Conservation (phyloP, 2,797 vertebrate genomes). For the Toxotes lorentzi region DNA sequence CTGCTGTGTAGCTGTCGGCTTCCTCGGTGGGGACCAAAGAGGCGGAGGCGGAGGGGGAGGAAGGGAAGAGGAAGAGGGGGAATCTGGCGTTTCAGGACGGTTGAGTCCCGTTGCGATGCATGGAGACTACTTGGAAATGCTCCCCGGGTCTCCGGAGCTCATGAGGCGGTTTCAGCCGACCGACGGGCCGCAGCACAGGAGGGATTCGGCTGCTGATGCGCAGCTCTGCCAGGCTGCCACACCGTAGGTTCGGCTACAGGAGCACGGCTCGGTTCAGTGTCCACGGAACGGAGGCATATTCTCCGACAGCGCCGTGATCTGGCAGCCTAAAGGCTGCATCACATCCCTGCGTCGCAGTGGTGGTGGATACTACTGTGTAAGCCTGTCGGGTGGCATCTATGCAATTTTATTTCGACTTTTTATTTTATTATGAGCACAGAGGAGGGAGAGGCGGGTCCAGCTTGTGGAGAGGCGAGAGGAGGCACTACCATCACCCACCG, state of each 20-base stretch:
- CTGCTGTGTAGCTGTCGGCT: background rate
- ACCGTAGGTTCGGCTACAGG: slow-evolving; percentile 34
- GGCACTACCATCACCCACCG: slow-evolving; percentile 57
- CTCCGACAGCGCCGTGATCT: slow-evolving; percentile 36
- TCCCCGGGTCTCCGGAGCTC: slow-evolving; percentile 62
- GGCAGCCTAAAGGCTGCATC: slow-evolving; percentile 24
- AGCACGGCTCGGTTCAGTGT: slow-evolving; percentile 18
- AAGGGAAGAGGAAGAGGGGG: slow-evolving; percentile 3
- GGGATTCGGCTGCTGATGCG: slow-evolving; percentile 41
- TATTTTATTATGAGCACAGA: slow-evolving; percentile 76
- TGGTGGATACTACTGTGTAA: slow-evolving; percentile 3
- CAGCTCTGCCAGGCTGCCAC: slow-evolving; percentile 23
- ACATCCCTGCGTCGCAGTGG: slow-evolving; percentile 10
- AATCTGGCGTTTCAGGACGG: slow-evolving; percentile 39
- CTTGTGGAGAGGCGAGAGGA: slow-evolving; percentile 56
- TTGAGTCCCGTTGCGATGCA: slow-evolving; percentile 58
- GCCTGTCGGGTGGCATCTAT: slow-evolving; percentile 50
- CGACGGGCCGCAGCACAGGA: slow-evolving; percentile 43
- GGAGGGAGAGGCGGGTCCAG: slow-evolving; percentile 72
- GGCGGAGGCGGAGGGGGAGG: slow-evolving; percentile 47
- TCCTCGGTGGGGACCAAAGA: slow-evolving; percentile 52
- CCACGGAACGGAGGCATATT: slow-evolving; percentile 34
- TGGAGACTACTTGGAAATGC: slow-evolving; percentile 62
- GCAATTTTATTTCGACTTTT: slow-evolving; percentile 60
- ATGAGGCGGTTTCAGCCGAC: slow-evolving; percentile 50